Evolutionary conservation across 2,888 invertebrate species (phyloP).

Genomic region (Cephus nigrinus): DNA sequence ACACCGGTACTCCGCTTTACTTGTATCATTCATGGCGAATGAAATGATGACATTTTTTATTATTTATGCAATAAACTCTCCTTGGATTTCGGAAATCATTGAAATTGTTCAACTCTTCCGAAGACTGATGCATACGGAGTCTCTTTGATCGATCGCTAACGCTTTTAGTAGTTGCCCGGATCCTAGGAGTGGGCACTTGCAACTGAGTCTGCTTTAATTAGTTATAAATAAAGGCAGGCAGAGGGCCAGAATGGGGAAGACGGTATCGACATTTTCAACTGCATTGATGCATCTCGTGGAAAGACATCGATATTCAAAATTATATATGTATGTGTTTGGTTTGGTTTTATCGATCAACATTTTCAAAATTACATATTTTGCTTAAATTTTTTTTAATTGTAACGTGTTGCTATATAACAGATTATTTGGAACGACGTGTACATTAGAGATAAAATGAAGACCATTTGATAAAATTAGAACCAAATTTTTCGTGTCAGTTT

Average conservation of each 20-base stretch:
- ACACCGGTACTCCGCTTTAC: neutral
- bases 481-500: neutral
- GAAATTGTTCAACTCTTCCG: neutral
- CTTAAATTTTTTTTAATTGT: neutral
- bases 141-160: slow-evolving; percentile 20
- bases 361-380: neutral
- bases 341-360: neutral
- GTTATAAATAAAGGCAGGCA: slow-evolving; percentile 61
- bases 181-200: slow-evolving; percentile 39
- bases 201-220: slow-evolving; percentile 54
- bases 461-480: neutral
- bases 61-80: neutral
- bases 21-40: neutral
- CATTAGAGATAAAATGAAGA: neutral
- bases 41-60: neutral
- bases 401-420: neutral
- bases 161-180: slow-evolving; percentile 40
- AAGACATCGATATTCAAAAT: neutral
- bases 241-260: slow-evolving; percentile 42
- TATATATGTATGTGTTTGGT: neutral
- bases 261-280: slow-evolving; percentile 37
- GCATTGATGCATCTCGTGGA: slow-evolving; percentile 12
- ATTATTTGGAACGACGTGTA: neutral
- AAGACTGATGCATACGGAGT: neutral
- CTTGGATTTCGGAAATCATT: neutral